phyloP scores from a whole-genome alignment of 2,888 invertebrate genomes.

The Oeneis ivallda region DNA sequence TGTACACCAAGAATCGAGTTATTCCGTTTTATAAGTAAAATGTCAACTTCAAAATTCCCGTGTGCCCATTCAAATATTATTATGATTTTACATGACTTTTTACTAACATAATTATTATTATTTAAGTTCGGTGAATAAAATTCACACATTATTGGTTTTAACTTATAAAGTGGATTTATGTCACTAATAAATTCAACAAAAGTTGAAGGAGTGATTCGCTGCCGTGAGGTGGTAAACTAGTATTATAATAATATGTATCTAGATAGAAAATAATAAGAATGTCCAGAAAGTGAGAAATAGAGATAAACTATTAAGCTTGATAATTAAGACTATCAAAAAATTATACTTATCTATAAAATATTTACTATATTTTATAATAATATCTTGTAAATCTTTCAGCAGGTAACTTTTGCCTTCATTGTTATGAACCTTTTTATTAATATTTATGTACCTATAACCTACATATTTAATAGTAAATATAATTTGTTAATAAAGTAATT shows the following conservation, averaged over 20 bases:
- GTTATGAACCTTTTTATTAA: constrained; percentile 43
- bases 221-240: constrained; percentile 8
- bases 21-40: no score
- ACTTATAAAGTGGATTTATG: background rate
- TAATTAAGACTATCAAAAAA: constrained; percentile 30
- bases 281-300: constrained; percentile 60
- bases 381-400: constrained; percentile 53
- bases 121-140: background rate
- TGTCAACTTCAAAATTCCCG: no score
- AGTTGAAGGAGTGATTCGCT: constrained; percentile 13
- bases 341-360: constrained; percentile 16
- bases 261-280: constrained; percentile 45
- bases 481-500: background rate
- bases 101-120: background rate
- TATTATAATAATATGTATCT: background rate
- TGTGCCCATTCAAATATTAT: no score
- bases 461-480: background rate
- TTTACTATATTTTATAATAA: constrained; percentile 42
- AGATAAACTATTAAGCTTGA: constrained; percentile 40
- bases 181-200: background rate
- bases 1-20: no score
- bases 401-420: constrained; percentile 52
- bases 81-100: no score
- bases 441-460: background rate
- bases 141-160: background rate